These are phyloP conservation scores for Dryoscopus gambensis DNA, from an alignment of 2,113 vertebrate species.

Conservation along the genomic window DNA sequence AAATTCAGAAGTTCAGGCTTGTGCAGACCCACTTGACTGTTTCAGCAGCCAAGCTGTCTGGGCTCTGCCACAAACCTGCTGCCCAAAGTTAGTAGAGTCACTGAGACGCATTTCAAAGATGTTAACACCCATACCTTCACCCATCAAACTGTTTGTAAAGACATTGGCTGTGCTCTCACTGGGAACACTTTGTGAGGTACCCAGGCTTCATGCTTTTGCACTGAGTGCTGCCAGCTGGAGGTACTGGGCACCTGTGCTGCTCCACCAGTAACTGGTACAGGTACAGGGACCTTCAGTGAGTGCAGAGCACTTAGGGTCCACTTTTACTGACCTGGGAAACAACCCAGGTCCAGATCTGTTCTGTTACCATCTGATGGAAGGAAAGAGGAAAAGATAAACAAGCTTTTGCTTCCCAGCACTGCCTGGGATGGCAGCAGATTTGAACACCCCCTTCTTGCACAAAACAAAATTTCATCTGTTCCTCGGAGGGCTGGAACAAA, in stretches of 20 bases:
- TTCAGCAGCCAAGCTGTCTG: not conserved
- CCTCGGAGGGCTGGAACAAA: not conserved
- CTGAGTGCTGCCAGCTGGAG: not conserved
- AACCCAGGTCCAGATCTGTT: not conserved
- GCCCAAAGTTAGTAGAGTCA: not conserved
- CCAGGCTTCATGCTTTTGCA: not conserved
- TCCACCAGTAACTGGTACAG: not conserved
- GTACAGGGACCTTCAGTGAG: not conserved
- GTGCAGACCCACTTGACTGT: not conserved
- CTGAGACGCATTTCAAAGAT: not conserved
- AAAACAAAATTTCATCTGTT: not conserved
- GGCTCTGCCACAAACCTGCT: not conserved
- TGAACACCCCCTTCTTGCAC: not conserved
- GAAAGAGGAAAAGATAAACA: not conserved
- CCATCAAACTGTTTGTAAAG: not conserved
- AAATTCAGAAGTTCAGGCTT: not conserved
- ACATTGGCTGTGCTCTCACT: not conserved
- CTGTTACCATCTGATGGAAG: not conserved
- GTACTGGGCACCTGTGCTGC: not conserved
- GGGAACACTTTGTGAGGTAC: not conserved
- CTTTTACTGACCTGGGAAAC: not conserved
- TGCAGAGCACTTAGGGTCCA: fast-evolving
- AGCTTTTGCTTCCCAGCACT: not conserved
- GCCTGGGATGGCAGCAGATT: not conserved
- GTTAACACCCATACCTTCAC: not conserved